Evolutionary conservation across 2,888 invertebrate species (phyloP).

Genomic region (Pristionchus exspectatus): DNA sequence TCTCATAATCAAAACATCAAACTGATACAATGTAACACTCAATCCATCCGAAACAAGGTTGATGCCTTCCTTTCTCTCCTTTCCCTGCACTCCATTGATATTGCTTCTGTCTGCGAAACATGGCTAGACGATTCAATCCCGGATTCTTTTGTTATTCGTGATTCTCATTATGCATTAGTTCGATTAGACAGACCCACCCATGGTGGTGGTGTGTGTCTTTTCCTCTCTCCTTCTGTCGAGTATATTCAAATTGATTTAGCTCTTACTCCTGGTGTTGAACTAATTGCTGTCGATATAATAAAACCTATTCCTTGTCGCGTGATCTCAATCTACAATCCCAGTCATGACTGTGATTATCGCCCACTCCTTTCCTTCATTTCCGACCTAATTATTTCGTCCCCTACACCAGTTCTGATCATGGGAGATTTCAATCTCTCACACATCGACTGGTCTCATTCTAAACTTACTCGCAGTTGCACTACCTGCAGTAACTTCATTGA

Average conservation of each 20-base stretch:
- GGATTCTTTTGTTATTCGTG: neutral
- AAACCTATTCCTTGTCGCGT: neutral
- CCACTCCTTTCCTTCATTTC: constrained; percentile 3
- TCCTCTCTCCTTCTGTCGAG: neutral
- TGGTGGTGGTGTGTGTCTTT: neutral
- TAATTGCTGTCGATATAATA: neutral
- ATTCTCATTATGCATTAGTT: neutral
- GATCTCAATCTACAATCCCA: too few relatives aligned
- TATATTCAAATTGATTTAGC: neutral
- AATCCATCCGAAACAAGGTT: constrained; percentile 5
- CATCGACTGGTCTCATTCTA: too few relatives aligned
- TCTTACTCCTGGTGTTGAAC: neutral
- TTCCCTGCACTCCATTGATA: neutral
- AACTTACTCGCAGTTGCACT: too few relatives aligned
- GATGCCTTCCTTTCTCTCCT: neutral
- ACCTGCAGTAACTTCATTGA: too few relatives aligned
- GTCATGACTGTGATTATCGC: neutral
- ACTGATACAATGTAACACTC: neutral
- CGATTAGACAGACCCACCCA: neutral
- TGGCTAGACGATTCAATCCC: constrained; percentile 1
- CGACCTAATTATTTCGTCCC: neutral
- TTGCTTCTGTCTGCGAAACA: neutral
- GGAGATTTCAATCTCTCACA: too few relatives aligned
- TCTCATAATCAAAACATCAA: neutral
- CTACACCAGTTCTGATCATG: too few relatives aligned